Percentiles rank a stretch among this genome's conserved stretches.
These are phyloP conservation scores for Trachymyrmex septentrionalis DNA, from an alignment of 1,140 invertebrate species.

Conservation along the genomic window DNA sequence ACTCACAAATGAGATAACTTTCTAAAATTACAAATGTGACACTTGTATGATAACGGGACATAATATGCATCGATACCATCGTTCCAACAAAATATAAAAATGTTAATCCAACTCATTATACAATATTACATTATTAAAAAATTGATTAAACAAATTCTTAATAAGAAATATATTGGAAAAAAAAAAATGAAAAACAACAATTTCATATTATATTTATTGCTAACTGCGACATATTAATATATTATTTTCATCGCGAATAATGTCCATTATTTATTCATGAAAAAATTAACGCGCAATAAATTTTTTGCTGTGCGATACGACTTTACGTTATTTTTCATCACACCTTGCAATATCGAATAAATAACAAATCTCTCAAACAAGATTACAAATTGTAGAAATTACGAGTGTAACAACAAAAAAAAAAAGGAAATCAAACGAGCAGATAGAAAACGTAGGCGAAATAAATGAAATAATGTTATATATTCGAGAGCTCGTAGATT, in stretches of 20 bases:
- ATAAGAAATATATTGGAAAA: background rate
- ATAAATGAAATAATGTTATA: background rate
- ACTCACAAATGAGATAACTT: slow-evolving; percentile 57
- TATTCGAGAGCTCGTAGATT: slow-evolving; percentile 13
- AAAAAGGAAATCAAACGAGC: background rate
- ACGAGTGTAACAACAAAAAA: background rate
- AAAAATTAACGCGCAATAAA: background rate
- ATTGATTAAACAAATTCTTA: background rate
- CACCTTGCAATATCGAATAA: background rate
- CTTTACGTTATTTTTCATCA: background rate
- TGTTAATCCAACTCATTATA: background rate
- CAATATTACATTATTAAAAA: slow-evolving; percentile 8
- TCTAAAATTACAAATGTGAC: slow-evolving; percentile 30
- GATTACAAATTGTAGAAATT: background rate
- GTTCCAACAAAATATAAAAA: slow-evolving; percentile 40
- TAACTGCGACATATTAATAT: slow-evolving; percentile 1
- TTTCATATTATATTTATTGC: background rate
- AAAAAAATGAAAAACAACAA: background rate
- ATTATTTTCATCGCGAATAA: background rate
- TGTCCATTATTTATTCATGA: background rate
- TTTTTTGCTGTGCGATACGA: background rate
- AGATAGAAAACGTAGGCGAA: too few species aligned
- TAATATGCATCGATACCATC: background rate
- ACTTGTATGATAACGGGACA: slow-evolving; percentile 17
- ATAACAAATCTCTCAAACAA: background rate